phyloP scores from a whole-genome alignment of 64 coral and sea anemone genomes.

The Actinia tenebrosa region DNA sequence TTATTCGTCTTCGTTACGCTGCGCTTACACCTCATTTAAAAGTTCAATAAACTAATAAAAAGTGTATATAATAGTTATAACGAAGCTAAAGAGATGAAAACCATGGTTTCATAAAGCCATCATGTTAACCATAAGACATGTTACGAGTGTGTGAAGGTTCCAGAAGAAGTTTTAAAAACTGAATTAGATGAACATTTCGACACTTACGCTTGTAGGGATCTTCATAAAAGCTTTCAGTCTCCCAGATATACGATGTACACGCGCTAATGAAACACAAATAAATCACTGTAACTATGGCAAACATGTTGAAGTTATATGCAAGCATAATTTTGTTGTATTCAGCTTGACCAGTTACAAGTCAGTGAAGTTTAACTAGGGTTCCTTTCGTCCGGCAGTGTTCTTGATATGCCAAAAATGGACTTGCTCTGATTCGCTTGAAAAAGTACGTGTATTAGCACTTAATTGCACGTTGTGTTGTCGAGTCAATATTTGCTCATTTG shows the following conservation, averaged over 20 bases:
- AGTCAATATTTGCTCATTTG: conserved; percentile 12
- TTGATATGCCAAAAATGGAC: background rate
- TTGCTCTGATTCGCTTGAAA: background rate
- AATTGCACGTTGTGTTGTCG: background rate
- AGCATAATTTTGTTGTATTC: background rate
- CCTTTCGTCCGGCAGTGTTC: background rate
- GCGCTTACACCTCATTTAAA: background rate
- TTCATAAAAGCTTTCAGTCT: background rate
- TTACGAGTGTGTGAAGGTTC: background rate
- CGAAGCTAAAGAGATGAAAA: too few relatives aligned
- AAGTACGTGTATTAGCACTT: background rate
- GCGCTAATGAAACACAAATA: background rate
- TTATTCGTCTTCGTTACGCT: too few relatives aligned
- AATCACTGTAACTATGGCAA: background rate
- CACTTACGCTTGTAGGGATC: background rate
- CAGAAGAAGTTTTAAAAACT: background rate
- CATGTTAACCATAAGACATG: background rate
- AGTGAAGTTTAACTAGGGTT: background rate
- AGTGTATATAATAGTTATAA: background rate
- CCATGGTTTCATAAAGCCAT: background rate
- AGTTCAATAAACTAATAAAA: conserved; percentile 5
- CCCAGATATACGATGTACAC: background rate
- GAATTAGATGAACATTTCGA: background rate
- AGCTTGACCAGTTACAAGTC: background rate
- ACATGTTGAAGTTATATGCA: background rate